These are phyloP conservation scores for Ctenomys sociabilis DNA, from an alignment of 2,113 vertebrate species.

Conservation along the genomic window DNA sequence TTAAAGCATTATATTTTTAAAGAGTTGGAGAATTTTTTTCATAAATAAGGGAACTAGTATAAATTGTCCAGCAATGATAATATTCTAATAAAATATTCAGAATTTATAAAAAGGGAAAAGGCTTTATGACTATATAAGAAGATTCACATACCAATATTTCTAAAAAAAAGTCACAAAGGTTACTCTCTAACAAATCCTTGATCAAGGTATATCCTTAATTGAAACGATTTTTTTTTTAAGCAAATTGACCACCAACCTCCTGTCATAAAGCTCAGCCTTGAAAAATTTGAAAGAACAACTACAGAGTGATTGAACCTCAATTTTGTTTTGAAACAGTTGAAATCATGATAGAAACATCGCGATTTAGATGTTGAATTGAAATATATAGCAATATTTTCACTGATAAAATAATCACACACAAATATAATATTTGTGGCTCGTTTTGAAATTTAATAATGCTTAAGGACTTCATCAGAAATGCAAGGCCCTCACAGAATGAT, in stretches of 20 bases:
- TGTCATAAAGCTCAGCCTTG: neutral
- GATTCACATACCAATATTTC: no score
- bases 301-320: neutral
- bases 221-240: neutral
- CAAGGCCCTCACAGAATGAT: neutral
- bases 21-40: neutral
- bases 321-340: neutral
- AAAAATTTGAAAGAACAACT: constrained; percentile 6
- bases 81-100: neutral
- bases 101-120: neutral
- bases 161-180: no score
- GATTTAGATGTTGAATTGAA: constrained; percentile 14
- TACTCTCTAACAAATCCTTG: neutral
- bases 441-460: constrained; percentile 34
- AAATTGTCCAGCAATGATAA: neutral
- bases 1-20: constrained; percentile 12
- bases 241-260: neutral
- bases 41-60: neutral
- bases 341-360: neutral
- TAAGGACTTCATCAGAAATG: constrained; percentile 25
- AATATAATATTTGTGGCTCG: neutral
- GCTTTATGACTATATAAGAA: neutral
- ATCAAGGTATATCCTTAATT: neutral
- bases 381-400: neutral
- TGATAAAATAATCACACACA: no score